These are phyloP conservation scores for Melipona quadrifasciata DNA, from an alignment of 1,140 invertebrate genomes.

Conservation along the genomic window DNA sequence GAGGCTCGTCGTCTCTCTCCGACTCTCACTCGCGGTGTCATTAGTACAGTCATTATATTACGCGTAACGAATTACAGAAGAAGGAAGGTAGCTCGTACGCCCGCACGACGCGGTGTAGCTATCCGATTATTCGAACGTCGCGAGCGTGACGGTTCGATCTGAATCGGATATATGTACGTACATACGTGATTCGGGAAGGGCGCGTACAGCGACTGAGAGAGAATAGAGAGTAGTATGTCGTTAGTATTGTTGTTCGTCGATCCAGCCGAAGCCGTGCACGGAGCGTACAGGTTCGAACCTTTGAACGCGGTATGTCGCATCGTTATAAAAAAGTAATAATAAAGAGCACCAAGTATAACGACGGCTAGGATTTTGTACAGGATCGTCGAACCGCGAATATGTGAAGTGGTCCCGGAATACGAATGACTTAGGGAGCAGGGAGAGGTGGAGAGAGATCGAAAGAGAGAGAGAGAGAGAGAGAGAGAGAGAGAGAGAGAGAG, in stretches of 20 bases:
- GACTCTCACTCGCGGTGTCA: slow-evolving; percentile 8
- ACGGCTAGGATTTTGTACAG: slow-evolving; percentile 77
- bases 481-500: slow-evolving; percentile 13
- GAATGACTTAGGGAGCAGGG: slow-evolving; percentile 19
- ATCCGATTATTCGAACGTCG: slow-evolving; percentile 57
- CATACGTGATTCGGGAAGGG: slow-evolving; percentile 44
- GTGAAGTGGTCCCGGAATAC: slow-evolving; percentile 71
- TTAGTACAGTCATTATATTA: slow-evolving; percentile 40
- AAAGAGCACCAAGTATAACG: slow-evolving; percentile 73
- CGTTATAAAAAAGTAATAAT: slow-evolving; percentile 73
- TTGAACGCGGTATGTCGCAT: slow-evolving; percentile 67
- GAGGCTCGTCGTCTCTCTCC: slow-evolving; percentile 11
- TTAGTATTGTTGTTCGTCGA: slow-evolving; percentile 64
- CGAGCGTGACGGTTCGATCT: slow-evolving; percentile 45
- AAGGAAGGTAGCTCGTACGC: background rate
- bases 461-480: background rate
- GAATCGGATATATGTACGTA: slow-evolving; percentile 32
- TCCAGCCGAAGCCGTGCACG: slow-evolving; percentile 34
- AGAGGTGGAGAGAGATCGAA: background rate
- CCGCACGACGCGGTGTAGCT: background rate
- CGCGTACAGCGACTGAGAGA: slow-evolving; percentile 4
- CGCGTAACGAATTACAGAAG: slow-evolving; percentile 20
- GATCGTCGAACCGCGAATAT: slow-evolving; percentile 75
- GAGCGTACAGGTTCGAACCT: slow-evolving; percentile 60
- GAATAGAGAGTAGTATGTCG: slow-evolving; percentile 26